Conservation (phyloP, 2,888 invertebrate genomes). For the Scrobipalpa atriplicella region DNA sequence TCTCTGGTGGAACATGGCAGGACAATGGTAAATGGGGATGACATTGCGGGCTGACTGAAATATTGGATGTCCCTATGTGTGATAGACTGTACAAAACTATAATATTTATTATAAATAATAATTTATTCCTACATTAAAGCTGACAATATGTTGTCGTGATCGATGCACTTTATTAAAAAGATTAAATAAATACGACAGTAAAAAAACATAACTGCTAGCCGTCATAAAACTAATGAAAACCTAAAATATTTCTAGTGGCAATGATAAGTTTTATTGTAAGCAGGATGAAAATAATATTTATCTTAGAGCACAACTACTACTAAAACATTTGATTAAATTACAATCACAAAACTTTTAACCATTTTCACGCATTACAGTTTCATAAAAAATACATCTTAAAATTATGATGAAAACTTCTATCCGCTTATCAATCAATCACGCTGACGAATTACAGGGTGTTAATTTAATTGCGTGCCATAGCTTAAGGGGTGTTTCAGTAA, state of each 20-base stretch:
- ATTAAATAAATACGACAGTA: not conserved
- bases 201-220: not conserved
- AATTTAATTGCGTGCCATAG: no score
- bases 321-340: not conserved
- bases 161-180: not conserved
- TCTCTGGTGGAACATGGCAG: no score
- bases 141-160: conserved; percentile 20
- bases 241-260: not conserved
- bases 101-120: not conserved
- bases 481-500: no score
- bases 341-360: conserved; percentile 5
- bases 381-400: not conserved
- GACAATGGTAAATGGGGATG: no score
- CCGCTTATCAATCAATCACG: not conserved
- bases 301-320: not conserved
- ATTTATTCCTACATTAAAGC: conserved; percentile 29
- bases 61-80: not conserved
- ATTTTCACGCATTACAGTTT: not conserved
- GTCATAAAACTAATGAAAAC: not conserved
- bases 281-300: no score
- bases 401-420: not conserved
- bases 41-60: no score
- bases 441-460: no score
- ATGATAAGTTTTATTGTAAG: not conserved
- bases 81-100: not conserved